These are phyloP conservation scores for Idris sp. DNA, from an alignment of 1,140 invertebrate genomes.

Conservation along the genomic window DNA sequence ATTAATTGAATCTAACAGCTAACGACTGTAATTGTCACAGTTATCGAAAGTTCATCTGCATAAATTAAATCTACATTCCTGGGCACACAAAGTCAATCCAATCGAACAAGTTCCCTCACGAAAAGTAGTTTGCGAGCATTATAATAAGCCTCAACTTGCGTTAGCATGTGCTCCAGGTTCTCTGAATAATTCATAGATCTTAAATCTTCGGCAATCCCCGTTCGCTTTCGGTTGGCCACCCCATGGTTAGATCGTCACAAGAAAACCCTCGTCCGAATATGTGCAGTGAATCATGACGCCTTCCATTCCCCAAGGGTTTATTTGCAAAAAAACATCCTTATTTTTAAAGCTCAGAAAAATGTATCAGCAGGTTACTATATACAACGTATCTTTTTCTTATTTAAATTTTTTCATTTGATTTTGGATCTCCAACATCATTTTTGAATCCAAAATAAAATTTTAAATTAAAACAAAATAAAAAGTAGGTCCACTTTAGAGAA, in stretches of 20 bases:
- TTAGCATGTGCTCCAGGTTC: conserved; percentile 17
- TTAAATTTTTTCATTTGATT: no score
- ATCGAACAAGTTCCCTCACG: conserved; percentile 23
- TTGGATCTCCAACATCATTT: no score
- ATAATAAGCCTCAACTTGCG: conserved; percentile 37
- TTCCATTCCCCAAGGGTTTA: no score
- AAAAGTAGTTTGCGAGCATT: conserved; percentile 35
- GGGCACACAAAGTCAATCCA: conserved; percentile 19
- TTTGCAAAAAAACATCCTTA: conserved; percentile 30
- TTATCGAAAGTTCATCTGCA: conserved; percentile 46
- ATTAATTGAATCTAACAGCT: not conserved
- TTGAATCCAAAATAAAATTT: no score
- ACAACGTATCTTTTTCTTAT: no score
- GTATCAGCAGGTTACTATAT: no score
- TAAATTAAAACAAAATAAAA: no score
- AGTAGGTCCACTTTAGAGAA: no score
- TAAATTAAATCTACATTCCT: conserved; percentile 32
- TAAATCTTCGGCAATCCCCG: conserved; percentile 20
- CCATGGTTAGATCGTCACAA: conserved; percentile 17
- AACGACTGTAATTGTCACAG: conserved; percentile 18
- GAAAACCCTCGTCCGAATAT: conserved; percentile 19
- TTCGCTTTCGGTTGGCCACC: conserved; percentile 26
- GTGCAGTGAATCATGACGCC: conserved; percentile 23
- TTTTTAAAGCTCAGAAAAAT: conserved; percentile 30
- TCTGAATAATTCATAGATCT: conserved; percentile 42